Percentiles rank a stretch among this genome's conserved stretches.
Conservation (phyloP, 2,113 vertebrate species). For the Otis tarda region DNA sequence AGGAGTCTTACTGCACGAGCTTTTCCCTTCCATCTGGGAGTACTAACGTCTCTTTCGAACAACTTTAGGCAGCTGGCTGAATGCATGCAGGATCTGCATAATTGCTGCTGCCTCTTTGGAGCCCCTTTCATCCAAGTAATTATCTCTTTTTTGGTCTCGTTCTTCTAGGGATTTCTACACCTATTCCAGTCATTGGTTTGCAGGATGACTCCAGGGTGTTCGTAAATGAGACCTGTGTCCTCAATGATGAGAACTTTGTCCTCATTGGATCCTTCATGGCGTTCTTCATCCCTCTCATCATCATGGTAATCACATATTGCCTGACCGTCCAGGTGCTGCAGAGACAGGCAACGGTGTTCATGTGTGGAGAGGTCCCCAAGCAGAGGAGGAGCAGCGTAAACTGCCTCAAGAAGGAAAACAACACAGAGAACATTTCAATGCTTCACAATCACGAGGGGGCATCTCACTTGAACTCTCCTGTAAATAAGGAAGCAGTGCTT, state of each 20-base stretch:
- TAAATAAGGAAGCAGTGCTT: constrained; percentile 75
- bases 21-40: neutral
- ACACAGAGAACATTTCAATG: constrained; percentile 80
- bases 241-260: constrained; percentile 95
- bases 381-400: constrained; percentile 84
- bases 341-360: constrained; percentile 90
- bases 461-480: constrained; percentile 84
- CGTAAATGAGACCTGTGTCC: constrained; percentile 88
- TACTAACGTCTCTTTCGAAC: neutral
- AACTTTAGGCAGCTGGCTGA: neutral
- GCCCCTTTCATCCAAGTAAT: fast-evolving
- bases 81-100: neutral
- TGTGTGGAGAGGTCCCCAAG: constrained; percentile 77
- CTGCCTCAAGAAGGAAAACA: constrained; percentile 80
- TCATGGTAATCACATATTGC: constrained; percentile 97
- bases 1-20: neutral
- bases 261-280: constrained; percentile 97
- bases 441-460: constrained; percentile 82
- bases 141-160: neutral
- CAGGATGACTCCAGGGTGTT: constrained; percentile 91
- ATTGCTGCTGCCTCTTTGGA: neutral
- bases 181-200: constrained; percentile 94
- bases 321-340: constrained; percentile 93
- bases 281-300: constrained; percentile 97
- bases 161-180: constrained; percentile 88